Evolutionary conservation across 2,113 vertebrate species (phyloP).

Genomic region (Agapornis roseicollis): DNA sequence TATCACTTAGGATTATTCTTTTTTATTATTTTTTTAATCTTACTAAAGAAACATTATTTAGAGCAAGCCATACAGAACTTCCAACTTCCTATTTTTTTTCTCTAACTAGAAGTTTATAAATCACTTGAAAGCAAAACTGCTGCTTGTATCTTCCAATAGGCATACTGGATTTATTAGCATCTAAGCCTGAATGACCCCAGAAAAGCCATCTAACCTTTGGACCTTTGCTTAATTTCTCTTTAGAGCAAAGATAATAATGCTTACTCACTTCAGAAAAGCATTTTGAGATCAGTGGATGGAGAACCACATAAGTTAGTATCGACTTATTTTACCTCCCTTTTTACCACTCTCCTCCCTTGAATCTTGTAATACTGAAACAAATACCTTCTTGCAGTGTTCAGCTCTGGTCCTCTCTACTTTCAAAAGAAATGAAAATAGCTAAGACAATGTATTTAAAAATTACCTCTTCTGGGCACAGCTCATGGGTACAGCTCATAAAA

Average conservation of each 20-base stretch:
- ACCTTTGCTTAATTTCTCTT: neutral
- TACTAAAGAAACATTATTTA: neutral
- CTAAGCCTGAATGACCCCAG: neutral
- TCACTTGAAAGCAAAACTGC: neutral
- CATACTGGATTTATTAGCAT: neutral
- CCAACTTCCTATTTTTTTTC: neutral
- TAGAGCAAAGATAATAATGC: neutral
- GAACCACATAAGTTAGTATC: neutral
- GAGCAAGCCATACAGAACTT: neutral
- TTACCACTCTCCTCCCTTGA: neutral
- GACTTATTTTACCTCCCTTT: neutral
- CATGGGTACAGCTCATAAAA: constrained; percentile 98
- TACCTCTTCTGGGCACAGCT: constrained; percentile 98
- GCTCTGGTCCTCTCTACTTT: neutral
- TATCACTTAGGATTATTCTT: no score
- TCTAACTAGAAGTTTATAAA: neutral
- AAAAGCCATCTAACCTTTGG: neutral
- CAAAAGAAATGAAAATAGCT: neutral
- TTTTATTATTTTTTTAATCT: neutral
- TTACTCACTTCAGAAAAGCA: neutral
- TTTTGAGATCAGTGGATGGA: neutral
- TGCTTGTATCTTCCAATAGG: neutral
- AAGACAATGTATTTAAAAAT: constrained; percentile 16
- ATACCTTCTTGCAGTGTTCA: neutral
- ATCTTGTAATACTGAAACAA: neutral